Percentiles rank a stretch among this genome's conserved stretches.
Conservation (phyloP, 2,888 invertebrate species). For the Apocheima hispidaria region DNA sequence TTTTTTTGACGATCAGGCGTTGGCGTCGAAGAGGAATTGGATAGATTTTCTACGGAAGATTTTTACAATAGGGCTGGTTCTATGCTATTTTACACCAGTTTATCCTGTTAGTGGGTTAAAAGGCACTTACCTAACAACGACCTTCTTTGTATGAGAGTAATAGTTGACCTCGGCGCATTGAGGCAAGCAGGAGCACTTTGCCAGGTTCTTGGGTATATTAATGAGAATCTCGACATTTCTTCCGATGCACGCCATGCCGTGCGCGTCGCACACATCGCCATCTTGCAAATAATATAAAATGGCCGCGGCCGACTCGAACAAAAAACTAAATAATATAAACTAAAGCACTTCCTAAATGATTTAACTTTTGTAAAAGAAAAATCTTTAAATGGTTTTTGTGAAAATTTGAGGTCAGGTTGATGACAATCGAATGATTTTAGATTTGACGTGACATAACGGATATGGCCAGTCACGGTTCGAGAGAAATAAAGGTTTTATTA, state of each 20-base stretch:
- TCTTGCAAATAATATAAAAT: conserved; percentile 54
- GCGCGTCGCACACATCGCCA: conserved; percentile 81
- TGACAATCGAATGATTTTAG: conserved; percentile 6
- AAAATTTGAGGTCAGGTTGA: conserved; percentile 1
- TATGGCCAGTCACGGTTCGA: not conserved
- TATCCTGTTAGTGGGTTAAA: too few species aligned
- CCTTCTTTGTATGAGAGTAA: conserved; percentile 81
- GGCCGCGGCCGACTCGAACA: not conserved
- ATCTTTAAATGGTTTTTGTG: conserved; percentile 3
- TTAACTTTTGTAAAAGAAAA: not conserved
- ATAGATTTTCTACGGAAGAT: too few species aligned
- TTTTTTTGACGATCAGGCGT: too few species aligned
- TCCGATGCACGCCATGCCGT: conserved; percentile 84
- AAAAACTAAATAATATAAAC: not conserved
- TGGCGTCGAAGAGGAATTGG: too few species aligned
- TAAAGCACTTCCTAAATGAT: conserved; percentile 1
- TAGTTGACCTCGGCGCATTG: conserved; percentile 83
- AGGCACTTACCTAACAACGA: conserved; percentile 76
- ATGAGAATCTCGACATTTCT: conserved; percentile 81
- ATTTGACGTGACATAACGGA: conserved; percentile 1
- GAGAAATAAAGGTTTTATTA: not conserved
- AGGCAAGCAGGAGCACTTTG: conserved; percentile 80
- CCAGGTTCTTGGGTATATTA: conserved; percentile 80
- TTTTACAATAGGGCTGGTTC: too few species aligned
- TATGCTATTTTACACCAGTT: not conserved